A percentile compares a stretch with the other conserved stretches of the same genome.
These are phyloP conservation scores for Spinus pinus DNA, from an alignment of 2,797 vertebrate genomes.

Conservation along the genomic window DNA sequence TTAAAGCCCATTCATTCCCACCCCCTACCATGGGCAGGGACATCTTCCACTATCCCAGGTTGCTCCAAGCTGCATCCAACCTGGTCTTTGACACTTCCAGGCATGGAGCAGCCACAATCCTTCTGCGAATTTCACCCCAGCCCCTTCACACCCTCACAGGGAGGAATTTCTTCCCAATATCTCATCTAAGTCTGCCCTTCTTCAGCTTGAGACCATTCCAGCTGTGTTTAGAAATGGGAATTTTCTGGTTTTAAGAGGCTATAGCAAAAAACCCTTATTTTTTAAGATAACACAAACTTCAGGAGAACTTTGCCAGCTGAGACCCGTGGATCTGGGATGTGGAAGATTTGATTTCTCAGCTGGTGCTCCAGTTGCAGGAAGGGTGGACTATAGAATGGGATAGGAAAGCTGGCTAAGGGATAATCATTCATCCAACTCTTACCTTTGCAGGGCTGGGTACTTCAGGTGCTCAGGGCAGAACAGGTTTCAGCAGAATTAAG, in stretches of 20 bases:
- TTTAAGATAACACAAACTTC: not conserved
- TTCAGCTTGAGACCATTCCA: not conserved
- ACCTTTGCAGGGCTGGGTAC: not conserved
- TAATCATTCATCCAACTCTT: rapidly evolving
- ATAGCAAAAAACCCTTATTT: rapidly evolving
- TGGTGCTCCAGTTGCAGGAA: not conserved
- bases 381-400: not conserved
- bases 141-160: not conserved
- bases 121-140: not conserved
- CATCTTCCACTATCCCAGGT: rapidly evolving
- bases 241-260: not conserved
- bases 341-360: not conserved
- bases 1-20: not conserved
- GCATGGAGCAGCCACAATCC: not conserved
- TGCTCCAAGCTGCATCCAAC: not conserved
- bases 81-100: not conserved
- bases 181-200: not conserved
- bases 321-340: not conserved
- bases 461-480: not conserved
- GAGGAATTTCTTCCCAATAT: not conserved
- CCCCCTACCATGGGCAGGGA: not conserved
- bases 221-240: not conserved
- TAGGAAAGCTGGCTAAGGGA: not conserved
- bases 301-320: not conserved
- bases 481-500: not conserved